A percentile compares a stretch with the other conserved stretches of the same genome.
Conservation (phyloP, 2,113 vertebrate species). For the Calcarius ornatus region DNA sequence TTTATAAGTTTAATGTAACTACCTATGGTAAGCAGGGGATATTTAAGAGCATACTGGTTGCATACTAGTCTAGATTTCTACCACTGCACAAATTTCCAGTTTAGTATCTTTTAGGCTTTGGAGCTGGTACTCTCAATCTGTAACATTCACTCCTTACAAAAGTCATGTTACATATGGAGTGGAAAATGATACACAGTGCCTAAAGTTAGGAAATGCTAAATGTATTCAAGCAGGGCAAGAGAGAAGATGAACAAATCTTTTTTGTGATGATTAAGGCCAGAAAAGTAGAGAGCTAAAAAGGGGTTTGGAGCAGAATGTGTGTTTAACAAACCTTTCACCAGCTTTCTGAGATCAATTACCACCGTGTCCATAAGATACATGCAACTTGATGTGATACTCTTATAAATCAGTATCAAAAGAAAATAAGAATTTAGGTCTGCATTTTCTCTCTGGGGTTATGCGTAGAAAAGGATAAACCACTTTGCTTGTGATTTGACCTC, state of each 20-base stretch:
- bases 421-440: conserved; percentile 60
- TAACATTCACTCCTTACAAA: background rate
- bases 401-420: background rate
- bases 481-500: background rate
- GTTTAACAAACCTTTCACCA: conserved; percentile 41
- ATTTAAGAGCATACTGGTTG: background rate
- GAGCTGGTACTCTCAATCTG: background rate
- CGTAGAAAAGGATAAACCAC: background rate
- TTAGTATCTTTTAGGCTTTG: background rate
- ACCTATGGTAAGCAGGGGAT: background rate
- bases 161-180: background rate
- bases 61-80: background rate
- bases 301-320: background rate
- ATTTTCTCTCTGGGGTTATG: conserved; percentile 58
- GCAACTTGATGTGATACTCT: conserved; percentile 53
- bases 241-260: background rate
- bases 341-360: conserved; percentile 72
- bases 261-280: background rate
- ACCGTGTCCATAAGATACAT: conserved; percentile 31
- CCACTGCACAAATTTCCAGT: background rate
- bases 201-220: background rate
- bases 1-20: background rate
- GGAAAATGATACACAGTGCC: background rate
- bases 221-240: background rate
- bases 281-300: background rate